Evolutionary conservation across 2,888 invertebrate species (phyloP), one percentile per base, ranked within the genome.

Genomic region (Desoria tigrina): DNA sequence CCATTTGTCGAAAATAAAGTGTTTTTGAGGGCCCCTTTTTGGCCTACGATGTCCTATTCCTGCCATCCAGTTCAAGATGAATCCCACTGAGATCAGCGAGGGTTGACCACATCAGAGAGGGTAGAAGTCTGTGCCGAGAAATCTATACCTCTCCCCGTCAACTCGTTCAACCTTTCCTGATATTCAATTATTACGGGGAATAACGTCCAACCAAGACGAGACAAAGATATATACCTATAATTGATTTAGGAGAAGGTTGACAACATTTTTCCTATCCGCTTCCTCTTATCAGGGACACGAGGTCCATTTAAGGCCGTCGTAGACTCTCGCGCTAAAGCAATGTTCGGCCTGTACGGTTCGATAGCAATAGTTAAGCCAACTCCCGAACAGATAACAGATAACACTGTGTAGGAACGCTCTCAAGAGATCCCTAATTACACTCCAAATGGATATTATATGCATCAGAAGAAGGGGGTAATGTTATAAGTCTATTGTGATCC

Each of bases 11-110:
- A 37, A 51, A 50, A 51, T n/a, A 45, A 21, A 45, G 45, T 45
- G 45, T 18, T 45, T 45, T 45, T 6, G 9, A 6, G 16, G 21
- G 16, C 6, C 4, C 28, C 45, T 45, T 16, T 45, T 45, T 45
- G 45, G 4, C 45, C 45, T 9, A 18, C 7, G 21, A 45, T 18
- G 45, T 16, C n/a, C 45, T 16, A 21, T 23, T 4, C 7, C 7
- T 14, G 23, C 54, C 16, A n/a, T 32, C 54, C 2, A 28, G 21
- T n/a, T 28, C 23, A 53, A 54, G 54, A 32, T 32, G 32, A 32
- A 32, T 11, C 32, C 32, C 54, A 54, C 54, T 28, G 26, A 54
- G 53, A 27, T 26, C 53, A 51, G 32, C 32, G 57, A 49, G 60
- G 28, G 49, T 42, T 27, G 49, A 21, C 45, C 45, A 16, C 45